phyloP scores from a whole-genome alignment of 2,797 vertebrate species.

The Rhinoraja longicauda region DNA sequence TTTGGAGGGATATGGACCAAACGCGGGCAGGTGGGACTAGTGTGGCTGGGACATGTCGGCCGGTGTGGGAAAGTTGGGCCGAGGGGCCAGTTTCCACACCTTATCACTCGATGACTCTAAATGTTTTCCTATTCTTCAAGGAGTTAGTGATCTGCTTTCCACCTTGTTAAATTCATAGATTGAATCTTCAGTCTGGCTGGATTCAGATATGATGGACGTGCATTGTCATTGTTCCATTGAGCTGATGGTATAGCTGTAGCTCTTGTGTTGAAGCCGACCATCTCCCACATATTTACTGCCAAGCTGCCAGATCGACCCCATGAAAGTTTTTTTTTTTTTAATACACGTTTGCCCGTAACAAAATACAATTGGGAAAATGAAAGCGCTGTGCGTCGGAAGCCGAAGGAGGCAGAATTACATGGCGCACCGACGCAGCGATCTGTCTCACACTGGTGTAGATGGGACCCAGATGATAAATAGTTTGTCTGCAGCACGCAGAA shows the following conservation, averaged over 20 bases:
- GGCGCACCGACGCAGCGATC: neutral
- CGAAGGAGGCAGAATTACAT: neutral
- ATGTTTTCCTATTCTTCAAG: constrained; percentile 4
- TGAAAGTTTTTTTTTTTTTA: neutral
- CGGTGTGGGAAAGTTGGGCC: too few species aligned
- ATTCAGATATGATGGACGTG: neutral
- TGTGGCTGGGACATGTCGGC: too few species aligned
- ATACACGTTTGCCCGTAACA: neutral
- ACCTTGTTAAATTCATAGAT: neutral
- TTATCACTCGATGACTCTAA: neutral
- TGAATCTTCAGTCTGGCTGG: neutral
- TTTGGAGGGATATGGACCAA: too few species aligned
- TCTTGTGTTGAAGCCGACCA: neutral
- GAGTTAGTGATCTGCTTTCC: neutral
- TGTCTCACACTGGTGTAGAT: neutral
- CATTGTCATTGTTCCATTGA: constrained; percentile 9
- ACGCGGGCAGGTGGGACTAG: too few species aligned
- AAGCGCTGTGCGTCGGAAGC: neutral
- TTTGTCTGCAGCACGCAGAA: neutral
- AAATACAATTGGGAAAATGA: neutral
- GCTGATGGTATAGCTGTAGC: neutral
- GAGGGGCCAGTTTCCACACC: too few species aligned
- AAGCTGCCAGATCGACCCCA: neutral
- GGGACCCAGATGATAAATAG: neutral
- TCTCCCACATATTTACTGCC: neutral